phyloP scores from a whole-genome alignment of 2,113 vertebrate species.

The Cyprinodon tularosa region DNA sequence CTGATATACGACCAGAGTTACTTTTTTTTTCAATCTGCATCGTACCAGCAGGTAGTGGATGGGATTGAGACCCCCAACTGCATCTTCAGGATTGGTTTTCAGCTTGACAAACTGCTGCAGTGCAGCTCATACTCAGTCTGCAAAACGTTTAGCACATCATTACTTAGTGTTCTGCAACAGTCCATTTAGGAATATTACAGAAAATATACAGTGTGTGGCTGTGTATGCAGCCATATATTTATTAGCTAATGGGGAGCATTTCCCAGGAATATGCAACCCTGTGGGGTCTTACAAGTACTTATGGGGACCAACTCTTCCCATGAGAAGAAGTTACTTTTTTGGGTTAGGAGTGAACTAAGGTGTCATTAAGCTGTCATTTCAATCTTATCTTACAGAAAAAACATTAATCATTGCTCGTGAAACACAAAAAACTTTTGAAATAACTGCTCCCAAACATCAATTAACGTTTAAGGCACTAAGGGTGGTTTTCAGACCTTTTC shows the following conservation, averaged over 20 bases:
- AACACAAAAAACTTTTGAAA: no score
- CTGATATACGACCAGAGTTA: constrained; percentile 57
- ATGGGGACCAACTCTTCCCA: no score
- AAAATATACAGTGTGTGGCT: constrained; percentile 12
- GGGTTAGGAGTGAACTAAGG: no score
- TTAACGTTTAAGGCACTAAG: no score
- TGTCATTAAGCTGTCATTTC: no score
- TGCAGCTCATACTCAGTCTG: constrained; percentile 49
- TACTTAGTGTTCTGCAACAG: constrained; percentile 8
- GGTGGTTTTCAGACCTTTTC: no score
- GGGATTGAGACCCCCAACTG: constrained; percentile 56
- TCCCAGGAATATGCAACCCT: no score
- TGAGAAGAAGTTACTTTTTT: no score
- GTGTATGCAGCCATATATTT: background rate
- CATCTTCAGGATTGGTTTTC: constrained; percentile 62
- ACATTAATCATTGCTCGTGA: no score
- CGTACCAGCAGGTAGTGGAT: constrained; percentile 64
- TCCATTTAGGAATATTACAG: constrained; percentile 45
- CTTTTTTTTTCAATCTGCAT: constrained; percentile 49
- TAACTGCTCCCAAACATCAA: no score
- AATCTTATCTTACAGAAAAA: no score
- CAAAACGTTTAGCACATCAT: constrained; percentile 46
- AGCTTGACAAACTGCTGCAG: constrained; percentile 66
- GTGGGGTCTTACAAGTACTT: no score
- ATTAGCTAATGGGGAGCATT: background rate